phyloP scores from a whole-genome alignment of 2,113 vertebrate genomes.

The Chitala chitala region DNA sequence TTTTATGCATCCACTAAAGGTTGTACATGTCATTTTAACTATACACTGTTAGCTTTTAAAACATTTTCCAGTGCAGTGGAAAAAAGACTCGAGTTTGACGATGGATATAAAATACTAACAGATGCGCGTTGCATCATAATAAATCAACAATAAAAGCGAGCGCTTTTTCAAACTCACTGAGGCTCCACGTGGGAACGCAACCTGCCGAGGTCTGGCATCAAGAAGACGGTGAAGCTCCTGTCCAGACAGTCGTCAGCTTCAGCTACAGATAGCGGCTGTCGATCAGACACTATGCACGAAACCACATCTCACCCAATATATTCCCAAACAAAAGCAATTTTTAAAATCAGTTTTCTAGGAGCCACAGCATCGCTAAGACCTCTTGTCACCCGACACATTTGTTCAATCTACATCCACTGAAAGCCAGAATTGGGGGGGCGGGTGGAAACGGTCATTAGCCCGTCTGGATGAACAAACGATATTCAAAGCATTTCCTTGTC shows the following conservation, averaged over 20 bases:
- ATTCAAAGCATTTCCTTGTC: conserved; percentile 66
- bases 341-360: conserved; percentile 22
- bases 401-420: conserved; percentile 58
- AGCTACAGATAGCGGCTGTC: background rate
- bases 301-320: background rate
- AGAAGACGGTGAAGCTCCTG: background rate
- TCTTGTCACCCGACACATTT: conserved; percentile 55
- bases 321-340: conserved; percentile 2
- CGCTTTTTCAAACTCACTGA: too few species aligned
- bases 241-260: background rate
- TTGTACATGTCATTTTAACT: too few species aligned
- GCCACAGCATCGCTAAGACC: conserved; percentile 35
- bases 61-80: too few species aligned
- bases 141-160: too few species aligned
- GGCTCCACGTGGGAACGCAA: background rate
- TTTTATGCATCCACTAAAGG: too few species aligned
- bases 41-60: too few species aligned
- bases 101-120: too few species aligned
- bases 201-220: background rate
- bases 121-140: too few species aligned
- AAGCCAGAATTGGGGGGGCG: too few species aligned
- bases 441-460: conserved; percentile 48
- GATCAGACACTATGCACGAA: background rate
- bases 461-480: conserved; percentile 60
- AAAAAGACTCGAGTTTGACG: too few species aligned